Conservation (phyloP, 1,140 invertebrate genomes). For the Schlechtendalia chinensis region DNA sequence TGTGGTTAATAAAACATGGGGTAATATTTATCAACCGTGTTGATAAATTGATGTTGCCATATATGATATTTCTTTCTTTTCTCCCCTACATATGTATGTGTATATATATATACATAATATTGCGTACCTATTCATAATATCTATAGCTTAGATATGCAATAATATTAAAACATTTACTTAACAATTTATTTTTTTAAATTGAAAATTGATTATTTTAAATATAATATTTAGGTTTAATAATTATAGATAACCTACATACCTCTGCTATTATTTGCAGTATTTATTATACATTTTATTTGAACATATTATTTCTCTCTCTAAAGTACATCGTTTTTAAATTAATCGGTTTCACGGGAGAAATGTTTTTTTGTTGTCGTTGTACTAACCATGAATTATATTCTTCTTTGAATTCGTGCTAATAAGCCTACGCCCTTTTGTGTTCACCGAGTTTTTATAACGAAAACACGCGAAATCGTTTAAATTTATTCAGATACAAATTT, state of each 20-base stretch:
- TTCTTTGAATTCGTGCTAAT: neutral
- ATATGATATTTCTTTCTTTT: neutral
- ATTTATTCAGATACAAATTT: neutral
- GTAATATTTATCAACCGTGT: neutral
- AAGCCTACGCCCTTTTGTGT: too few relatives aligned
- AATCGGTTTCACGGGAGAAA: neutral
- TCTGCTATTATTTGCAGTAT: too few relatives aligned
- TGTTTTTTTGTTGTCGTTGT: neutral
- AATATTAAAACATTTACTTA: too few relatives aligned
- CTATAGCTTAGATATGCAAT: neutral
- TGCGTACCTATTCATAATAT: slow-evolving; percentile 1
- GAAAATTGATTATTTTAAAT: too few relatives aligned
- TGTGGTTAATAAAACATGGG: slow-evolving; percentile 32
- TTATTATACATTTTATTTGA: neutral
- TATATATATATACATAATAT: neutral
- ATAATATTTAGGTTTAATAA: too few relatives aligned
- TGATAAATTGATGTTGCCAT: slow-evolving; percentile 40
- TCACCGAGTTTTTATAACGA: neutral
- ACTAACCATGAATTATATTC: neutral
- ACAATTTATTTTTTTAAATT: too few relatives aligned
- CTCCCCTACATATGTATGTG: neutral
- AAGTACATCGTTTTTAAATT: neutral
- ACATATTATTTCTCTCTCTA: neutral
- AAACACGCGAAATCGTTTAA: neutral
- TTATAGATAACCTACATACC: too few relatives aligned